Base-by-base conservation (phyloP, 35 echinoderm and acorn worm species). In the Heliocidaris erythrogramma region DNA sequence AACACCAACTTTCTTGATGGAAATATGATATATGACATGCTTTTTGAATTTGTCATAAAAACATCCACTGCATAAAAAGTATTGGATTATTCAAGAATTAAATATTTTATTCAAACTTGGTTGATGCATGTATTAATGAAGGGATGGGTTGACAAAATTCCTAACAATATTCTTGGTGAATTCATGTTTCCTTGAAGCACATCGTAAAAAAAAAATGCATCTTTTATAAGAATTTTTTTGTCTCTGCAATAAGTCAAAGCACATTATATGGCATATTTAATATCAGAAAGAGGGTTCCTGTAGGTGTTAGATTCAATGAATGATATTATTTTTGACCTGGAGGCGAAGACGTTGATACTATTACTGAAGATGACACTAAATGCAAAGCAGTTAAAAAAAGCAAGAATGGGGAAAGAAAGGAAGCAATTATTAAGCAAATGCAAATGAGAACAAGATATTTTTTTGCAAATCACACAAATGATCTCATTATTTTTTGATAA, bases 361-460 rank as follows among this genome's bases (percentile, higher is more conserved):
- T 88, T 48, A 95, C 48, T 49, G 21, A 48, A 88, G 78, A 78
- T 61, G 65, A 35, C 53, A 85, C 71, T 27, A 95, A 91, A 49
- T 59, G 31, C 52, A 88, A 96, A 87, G 42, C 60, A 88, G 32
- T 16, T 27, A 6, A 69, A 69, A 65, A 65, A 27, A 78, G 65
- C 65, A 78, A 78, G 65, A 78, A 78, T 27, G 27, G 5, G 65
- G 27, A 78, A 21, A 78, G 27, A 78, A 21, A 78, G 65, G 7
- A 1, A 21, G 65, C 65, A 69, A 24, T 69, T 17, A 69, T 17
- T 69, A 69, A 27, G 60, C 60, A 14, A 69, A 69, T 69, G 17
- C 60, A 69, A n/a, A n/a, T 78, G 65, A 78, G 65, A 78, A 2
- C 5, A n/a, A 18, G 27, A n/a, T 29, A 78, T 78, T n/a, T 21